Evolutionary conservation across 2,888 invertebrate genomes (phyloP), one percentile per base, ranked within the genome.

Genomic region (Drosophila tripunctata): DNA sequence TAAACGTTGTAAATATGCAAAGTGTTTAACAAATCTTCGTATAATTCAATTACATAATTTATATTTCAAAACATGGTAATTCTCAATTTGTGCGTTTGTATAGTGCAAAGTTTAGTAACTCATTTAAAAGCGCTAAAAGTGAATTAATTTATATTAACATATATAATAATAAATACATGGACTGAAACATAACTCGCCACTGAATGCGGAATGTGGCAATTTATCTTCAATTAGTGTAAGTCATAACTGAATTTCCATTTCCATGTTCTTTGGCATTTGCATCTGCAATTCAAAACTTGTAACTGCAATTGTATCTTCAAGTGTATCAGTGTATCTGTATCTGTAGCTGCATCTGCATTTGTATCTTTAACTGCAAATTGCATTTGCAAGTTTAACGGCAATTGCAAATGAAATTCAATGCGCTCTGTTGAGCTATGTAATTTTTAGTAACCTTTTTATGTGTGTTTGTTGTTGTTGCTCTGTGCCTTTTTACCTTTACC

Each of bases 381-480:
- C 67, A 41, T n/a, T 27, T 41, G 74, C 22, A 47, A 40, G 22
- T 24, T 50, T 35, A 30, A 45, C 33, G 50, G 19, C 35, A 47
- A 51, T 22, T 52, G 69, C 60, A 38, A 48, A 41, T 41, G 17
- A 19, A 41, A 67, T 74, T 75, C 27, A 69, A 57, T 58, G 50
- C 57, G 70, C 57, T 47, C 63, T 35, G 57, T 19, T 71, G 70
- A 69, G 41, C 70, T 69, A 52, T 51, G 40, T 54, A 55, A 58
- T 57, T 50, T 71, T 31, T 52, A 27, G 24, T 33, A 33, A 54
- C 44, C 43, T 41, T 68, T 68, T 62, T 38, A n/a, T 45, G 15
- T 47, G 35, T 31, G 8, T 36, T 6, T 22, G 30, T 31, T 2
- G 22, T 27, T 10, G 19, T 3, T 40, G 30, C n/a, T 41, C 12